phyloP scores from a whole-genome alignment of 2,113 vertebrate species.

The Serilophus lunatus region DNA sequence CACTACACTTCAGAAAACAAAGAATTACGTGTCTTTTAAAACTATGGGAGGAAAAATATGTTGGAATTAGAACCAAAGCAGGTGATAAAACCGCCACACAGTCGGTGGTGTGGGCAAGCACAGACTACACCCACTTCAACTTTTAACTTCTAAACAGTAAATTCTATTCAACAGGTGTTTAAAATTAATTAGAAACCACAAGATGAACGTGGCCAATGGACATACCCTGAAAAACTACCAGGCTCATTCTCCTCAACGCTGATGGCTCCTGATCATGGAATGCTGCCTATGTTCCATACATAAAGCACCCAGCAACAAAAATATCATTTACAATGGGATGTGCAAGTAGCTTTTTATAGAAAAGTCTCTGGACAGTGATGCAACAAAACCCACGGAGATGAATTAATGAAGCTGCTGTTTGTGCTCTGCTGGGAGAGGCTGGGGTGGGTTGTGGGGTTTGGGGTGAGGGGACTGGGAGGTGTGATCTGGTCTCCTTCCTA shows the following conservation, averaged over 20 bases:
- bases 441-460: neutral
- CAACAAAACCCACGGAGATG: neutral
- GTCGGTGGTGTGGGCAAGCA: neutral
- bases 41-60: neutral
- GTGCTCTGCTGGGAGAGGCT: neutral
- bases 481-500: neutral
- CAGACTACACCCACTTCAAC: neutral
- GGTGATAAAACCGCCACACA: neutral
- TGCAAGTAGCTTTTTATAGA: neutral
- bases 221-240: neutral
- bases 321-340: neutral
- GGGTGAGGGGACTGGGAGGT: too few species aligned
- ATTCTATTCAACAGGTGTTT: neutral
- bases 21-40: neutral
- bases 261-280: neutral
- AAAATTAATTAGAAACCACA: neutral
- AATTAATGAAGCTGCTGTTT: neutral
- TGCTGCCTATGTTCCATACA: rapidly evolving
- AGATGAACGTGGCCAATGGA: neutral
- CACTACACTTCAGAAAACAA: neutral
- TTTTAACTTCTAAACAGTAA: neutral
- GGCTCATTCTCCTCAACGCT: neutral
- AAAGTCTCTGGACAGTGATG: neutral
- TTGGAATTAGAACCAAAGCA: neutral
- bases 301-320: neutral